Evolutionary conservation across 2,888 invertebrate species (phyloP).

Genomic region (Nipponacmea schrenckii): DNA sequence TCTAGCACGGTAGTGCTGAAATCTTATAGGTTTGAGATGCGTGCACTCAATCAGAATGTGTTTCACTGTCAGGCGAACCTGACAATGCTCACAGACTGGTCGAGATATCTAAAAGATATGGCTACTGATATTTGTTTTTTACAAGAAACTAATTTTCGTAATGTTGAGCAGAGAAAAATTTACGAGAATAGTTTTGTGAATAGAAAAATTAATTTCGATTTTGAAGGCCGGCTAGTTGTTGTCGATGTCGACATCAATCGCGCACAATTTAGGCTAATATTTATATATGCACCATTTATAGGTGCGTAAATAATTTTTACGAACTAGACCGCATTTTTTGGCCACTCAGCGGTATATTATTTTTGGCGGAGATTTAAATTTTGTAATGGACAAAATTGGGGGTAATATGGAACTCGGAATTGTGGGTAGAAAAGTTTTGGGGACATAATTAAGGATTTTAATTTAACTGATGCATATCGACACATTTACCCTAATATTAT

Average conservation of each 20-base stretch:
- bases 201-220: conserved; percentile 4
- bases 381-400: background rate
- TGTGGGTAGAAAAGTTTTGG: background rate
- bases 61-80: no score
- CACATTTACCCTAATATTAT: background rate
- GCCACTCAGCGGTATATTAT: background rate
- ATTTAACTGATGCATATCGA: conserved; percentile 1
- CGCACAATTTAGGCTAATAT: background rate
- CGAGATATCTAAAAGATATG: background rate
- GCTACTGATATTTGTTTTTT: background rate
- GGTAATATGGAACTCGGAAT: background rate
- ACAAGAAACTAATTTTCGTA: background rate
- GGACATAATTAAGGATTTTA: background rate
- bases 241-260: background rate
- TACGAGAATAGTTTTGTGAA: background rate
- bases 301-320: background rate
- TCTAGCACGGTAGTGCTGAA: no score
- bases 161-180: background rate
- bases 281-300: background rate
- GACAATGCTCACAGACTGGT: no score
- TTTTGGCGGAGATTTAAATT: background rate
- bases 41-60: no score
- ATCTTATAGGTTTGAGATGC: no score
- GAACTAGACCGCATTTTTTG: conserved; percentile 1
- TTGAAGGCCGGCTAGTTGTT: conserved; percentile 2